Base-by-base conservation (phyloP, 2,888 invertebrate genomes). In the Rhimphoctona megacephalus region DNA sequence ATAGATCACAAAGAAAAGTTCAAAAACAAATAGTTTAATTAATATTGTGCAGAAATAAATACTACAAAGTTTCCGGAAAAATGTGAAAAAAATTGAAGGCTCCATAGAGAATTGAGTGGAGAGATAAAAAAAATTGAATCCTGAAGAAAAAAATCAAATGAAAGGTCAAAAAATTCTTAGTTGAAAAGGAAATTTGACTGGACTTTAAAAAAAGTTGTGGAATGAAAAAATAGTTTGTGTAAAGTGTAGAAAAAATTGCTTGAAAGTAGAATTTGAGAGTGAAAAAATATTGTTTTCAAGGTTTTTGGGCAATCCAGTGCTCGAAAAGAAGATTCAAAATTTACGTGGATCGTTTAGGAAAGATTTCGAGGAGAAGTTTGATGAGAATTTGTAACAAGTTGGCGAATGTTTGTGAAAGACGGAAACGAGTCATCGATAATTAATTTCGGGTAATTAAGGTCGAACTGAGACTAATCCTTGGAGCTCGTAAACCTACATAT, bases 401-500 rank as follows among this genome's bases (percentile, higher is more conserved):
- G 66, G 19, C 30, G 57, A 80, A 54, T 30, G 22, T 22, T n/a
- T 6, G 30, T 46, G 81, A 74, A 57, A 74, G 9, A 54, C 54
- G 79, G 69, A 74, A 61, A 46, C 39, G 67, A 52, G 22, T 76
- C 57, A 61, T 30, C 49, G 70, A 70, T 83, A 73, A 86, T 86
- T 81, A 86, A 81, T 83, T 83, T 83, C 57, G 61, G 46, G 69
- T 78, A 83, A 86, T 83, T 78, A 86, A 86, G 80, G 81, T 77
- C 80, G 77, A 81, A 25, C 69, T 39, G 39, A 52, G 33, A 73
- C 64, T 52, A 70, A 82, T 52, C 39, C 52, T 69, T 70, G 39
- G 49, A 64, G 33, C 17, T 54, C 11, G n/a, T 30, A 22, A 17
- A 43, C 39, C 25, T 49, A 67, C 54, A 33, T 79, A 33, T 67